Evolutionary conservation across 2,113 vertebrate genomes (phyloP).

Genomic region (Ciconia boyciana): DNA sequence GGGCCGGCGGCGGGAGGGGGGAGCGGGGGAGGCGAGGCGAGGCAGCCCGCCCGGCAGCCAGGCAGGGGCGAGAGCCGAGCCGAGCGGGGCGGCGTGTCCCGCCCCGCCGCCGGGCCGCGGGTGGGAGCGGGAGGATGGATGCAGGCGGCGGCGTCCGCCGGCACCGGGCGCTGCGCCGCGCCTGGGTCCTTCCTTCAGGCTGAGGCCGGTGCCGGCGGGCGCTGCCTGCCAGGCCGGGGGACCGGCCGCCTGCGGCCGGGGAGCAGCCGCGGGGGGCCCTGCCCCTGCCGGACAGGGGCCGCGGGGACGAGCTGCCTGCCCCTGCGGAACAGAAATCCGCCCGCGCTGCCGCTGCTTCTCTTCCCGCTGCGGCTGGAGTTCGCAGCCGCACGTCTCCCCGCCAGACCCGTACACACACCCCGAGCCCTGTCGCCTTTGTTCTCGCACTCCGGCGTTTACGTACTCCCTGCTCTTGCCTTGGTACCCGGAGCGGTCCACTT

Average conservation of each 20-base stretch:
- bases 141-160: neutral
- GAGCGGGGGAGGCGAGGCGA: neutral
- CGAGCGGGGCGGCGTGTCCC: neutral
- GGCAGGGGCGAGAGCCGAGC: neutral
- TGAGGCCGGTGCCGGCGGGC: neutral
- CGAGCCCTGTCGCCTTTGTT: conserved; percentile 1
- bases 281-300: neutral
- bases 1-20: neutral
- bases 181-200: neutral
- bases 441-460: neutral
- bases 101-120: neutral
- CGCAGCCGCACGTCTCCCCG: neutral
- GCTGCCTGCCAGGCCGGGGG: neutral
- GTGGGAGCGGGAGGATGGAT: neutral
- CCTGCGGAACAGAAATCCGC: no score
- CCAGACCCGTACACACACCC: neutral
- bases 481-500: neutral
- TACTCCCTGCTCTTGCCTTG: neutral
- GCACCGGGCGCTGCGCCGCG: neutral
- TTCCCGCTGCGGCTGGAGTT: neutral
- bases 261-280: neutral
- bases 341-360: neutral
- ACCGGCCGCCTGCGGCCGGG: neutral
- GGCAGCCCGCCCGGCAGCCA: neutral
- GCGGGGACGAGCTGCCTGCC: neutral